Base-by-base conservation (phyloP, 1,140 invertebrate species). In the Zaprionus tsacasi region DNA sequence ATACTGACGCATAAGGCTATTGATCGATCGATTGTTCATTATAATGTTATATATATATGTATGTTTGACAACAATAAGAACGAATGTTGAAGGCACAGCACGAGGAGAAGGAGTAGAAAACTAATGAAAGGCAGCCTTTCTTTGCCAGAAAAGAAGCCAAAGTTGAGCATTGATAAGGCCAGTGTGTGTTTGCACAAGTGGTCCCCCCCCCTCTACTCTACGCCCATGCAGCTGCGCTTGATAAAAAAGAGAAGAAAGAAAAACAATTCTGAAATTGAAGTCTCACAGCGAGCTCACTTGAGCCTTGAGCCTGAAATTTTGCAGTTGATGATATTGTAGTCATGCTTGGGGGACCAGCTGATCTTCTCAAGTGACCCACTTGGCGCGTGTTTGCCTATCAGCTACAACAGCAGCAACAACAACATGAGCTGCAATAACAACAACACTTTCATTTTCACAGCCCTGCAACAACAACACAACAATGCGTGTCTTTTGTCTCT, bases 351-450 rank as follows among this genome's bases (percentile, higher is more conserved):
- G 27, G 27, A 79, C 89, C 85, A 85, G 85, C 85, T 89, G 85
- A 89, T 90, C 85, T 85, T 69, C 77, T 76, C 85, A 89, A 90
- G 85, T 89, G 85, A 89, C 85, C 85, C 85, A 89, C 85, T 89
- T 89, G 74, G 66, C 69, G 59, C 54, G 48, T 74, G 70, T 73
- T 80, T 70, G 77, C 65, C 43, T 82, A 71, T 80, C 78, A 60
- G 71, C 77, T 61, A 43, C 64, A 69, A 27, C 40, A 60, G 8
- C 45, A 64, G 7, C 58, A 56, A 3, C 27, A 5, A 30, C 27
- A 21, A 60, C 60, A 36, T n/a, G n/a, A n/a, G n/a, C n/a, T n/a
- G 21, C 50, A 45, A 60, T 43, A 77, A 50, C 77, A 66, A 77
- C 73, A 80, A 74, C 75, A 83, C 83, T 87, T 89, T 87, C 83